Conservation (phyloP, 2,888 invertebrate species). For the Lathronympha strigana region DNA sequence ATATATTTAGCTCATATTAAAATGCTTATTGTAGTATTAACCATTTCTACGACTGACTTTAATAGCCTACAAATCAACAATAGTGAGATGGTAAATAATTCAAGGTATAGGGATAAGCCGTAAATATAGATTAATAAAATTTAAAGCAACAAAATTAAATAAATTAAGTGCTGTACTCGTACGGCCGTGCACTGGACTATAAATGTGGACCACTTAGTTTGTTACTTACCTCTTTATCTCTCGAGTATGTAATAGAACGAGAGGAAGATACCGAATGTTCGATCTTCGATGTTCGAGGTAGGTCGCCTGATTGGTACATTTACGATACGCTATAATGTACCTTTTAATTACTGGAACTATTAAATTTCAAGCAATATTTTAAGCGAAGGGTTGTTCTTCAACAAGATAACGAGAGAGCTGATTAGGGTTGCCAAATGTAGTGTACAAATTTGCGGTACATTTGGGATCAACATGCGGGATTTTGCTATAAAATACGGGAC, state of each 20-base stretch:
- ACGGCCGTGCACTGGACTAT: too few relatives aligned
- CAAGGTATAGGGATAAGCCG: conserved; percentile 24
- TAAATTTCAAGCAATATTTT: conserved; percentile 4
- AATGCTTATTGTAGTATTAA: not conserved
- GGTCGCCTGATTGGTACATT: conserved; percentile 13
- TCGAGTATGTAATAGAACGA: too few relatives aligned
- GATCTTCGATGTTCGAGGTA: too few relatives aligned
- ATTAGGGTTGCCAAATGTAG: too few relatives aligned
- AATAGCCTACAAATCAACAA: conserved; percentile 40
- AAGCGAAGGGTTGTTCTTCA: not conserved
- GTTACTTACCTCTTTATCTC: too few relatives aligned
- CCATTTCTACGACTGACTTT: conserved; percentile 4
- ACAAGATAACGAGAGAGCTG: not conserved
- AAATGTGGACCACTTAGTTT: too few relatives aligned
- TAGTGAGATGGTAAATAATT: conserved; percentile 39
- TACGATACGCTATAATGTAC: conserved; percentile 26
- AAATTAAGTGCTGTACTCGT: conserved; percentile 8
- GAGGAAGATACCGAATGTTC: too few relatives aligned
- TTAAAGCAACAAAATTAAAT: conserved; percentile 38
- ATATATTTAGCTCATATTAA: not conserved
- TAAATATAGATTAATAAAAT: conserved; percentile 37
- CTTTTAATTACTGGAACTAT: conserved; percentile 21
- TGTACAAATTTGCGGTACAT: too few relatives aligned
- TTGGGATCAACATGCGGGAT: too few relatives aligned
- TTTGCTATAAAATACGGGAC: too few relatives aligned